phyloP scores from a whole-genome alignment of 2,113 vertebrate genomes.

The Struthidea cinerea region DNA sequence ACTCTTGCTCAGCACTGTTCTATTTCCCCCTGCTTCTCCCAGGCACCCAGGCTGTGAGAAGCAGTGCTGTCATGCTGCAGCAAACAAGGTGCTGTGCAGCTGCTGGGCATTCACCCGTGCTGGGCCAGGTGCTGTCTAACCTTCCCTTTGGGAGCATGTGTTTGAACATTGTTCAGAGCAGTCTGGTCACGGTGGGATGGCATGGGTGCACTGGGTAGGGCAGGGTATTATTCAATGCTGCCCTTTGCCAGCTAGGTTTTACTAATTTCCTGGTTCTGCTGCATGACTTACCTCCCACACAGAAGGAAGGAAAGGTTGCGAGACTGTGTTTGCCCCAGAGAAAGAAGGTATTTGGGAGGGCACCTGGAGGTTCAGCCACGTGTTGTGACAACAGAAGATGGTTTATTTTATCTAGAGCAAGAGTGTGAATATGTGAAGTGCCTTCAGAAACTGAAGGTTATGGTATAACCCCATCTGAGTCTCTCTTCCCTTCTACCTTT shows the following conservation, averaged over 20 bases:
- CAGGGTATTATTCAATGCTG: background rate
- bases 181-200: background rate
- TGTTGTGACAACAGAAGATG: background rate
- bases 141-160: background rate
- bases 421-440: background rate
- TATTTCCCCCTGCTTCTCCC: background rate
- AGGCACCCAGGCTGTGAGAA: background rate
- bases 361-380: background rate
- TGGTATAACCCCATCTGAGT: background rate
- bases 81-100: background rate
- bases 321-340: background rate
- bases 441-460: background rate
- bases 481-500: background rate
- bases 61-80: background rate
- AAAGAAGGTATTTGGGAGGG: background rate
- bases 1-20: background rate
- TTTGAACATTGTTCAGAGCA: background rate
- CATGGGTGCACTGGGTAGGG: background rate
- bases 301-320: background rate
- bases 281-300: background rate
- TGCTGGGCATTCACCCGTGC: background rate
- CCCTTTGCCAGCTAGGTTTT: background rate
- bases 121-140: background rate
- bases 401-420: background rate
- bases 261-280: background rate